phyloP scores from a whole-genome alignment of 2,888 invertebrate species.

The Disparrhopalites patrizii region DNA sequence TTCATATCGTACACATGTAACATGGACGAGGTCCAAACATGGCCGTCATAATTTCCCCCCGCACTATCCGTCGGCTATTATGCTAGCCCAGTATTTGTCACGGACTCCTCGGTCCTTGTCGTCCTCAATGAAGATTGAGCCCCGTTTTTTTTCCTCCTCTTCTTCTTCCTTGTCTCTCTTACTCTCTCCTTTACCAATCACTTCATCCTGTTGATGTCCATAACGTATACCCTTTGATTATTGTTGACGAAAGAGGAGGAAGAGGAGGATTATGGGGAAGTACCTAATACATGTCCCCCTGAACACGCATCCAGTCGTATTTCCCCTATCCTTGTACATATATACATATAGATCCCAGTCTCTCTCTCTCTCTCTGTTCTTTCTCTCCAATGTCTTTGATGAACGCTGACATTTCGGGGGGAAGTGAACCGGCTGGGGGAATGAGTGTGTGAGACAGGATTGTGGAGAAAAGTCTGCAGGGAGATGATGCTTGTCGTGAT shows the following conservation, averaged over 20 bases:
- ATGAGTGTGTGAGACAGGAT: too few species aligned
- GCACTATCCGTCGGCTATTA: too few species aligned
- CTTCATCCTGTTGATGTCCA: neutral
- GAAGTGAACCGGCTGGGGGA: too few species aligned
- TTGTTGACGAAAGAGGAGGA: neutral
- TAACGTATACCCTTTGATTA: neutral
- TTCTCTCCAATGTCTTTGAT: neutral
- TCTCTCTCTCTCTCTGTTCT: neutral
- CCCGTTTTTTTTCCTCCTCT: neutral
- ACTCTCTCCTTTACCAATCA: neutral
- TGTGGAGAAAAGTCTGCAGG: too few species aligned
- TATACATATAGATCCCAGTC: neutral
- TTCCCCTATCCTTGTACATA: too few species aligned
- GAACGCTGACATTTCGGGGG: too few species aligned
- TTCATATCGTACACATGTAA: conserved; percentile 1
- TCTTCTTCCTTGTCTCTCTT: neutral
- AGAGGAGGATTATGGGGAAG: neutral
- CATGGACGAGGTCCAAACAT: too few species aligned
- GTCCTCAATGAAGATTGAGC: too few species aligned
- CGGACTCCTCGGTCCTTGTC: too few species aligned
- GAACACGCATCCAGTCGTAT: neutral
- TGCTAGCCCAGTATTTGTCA: too few species aligned
- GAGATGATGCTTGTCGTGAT: too few species aligned
- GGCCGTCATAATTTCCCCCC: too few species aligned
- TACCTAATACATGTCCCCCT: neutral